Evolutionary conservation across 2,888 invertebrate genomes (phyloP).

Genomic region (Metellina segmentata): DNA sequence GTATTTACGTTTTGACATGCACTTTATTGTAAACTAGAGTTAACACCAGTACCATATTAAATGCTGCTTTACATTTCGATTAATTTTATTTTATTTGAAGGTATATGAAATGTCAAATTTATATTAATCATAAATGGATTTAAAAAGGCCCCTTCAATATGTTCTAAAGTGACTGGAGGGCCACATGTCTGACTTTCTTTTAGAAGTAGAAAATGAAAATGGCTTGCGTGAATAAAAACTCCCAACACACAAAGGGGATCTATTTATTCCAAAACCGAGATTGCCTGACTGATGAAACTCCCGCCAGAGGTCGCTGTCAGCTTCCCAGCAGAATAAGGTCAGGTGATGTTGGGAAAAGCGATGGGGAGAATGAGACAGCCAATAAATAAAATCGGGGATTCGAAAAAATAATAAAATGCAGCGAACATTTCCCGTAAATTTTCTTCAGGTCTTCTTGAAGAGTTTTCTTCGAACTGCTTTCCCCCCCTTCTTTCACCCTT

Average conservation of each 20-base stretch:
- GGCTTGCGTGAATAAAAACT: not conserved
- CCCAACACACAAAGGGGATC: not conserved
- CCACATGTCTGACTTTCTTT: not conserved
- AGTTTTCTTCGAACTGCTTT: constrained; percentile 19
- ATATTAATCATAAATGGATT: too few relatives aligned
- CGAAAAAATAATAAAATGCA: constrained; percentile 31
- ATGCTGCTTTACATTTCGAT: too few relatives aligned
- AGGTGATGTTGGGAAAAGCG: constrained; percentile 56
- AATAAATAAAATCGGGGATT: constrained; percentile 42
- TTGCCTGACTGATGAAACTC: constrained; percentile 66
- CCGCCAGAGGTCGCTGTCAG: constrained; percentile 69
- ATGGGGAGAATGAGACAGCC: constrained; percentile 54
- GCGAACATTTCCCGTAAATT: constrained; percentile 54
- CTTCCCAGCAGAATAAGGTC: constrained; percentile 58
- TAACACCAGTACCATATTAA: too few relatives aligned
- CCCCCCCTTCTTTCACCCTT: constrained; percentile 6
- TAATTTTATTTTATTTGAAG: too few relatives aligned
- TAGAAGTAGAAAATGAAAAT: not conserved
- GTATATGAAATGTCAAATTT: too few relatives aligned
- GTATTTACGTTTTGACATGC: too few relatives aligned
- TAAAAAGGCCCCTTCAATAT: too few relatives aligned
- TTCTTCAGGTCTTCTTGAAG: constrained; percentile 44
- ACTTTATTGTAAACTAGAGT: too few relatives aligned
- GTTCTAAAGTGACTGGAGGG: not conserved
- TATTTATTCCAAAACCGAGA: constrained; percentile 52